Percentiles rank a stretch among this genome's conserved stretches.
phyloP scores from a whole-genome alignment of 1,140 invertebrate genomes.

The Ephestia elutella region DNA sequence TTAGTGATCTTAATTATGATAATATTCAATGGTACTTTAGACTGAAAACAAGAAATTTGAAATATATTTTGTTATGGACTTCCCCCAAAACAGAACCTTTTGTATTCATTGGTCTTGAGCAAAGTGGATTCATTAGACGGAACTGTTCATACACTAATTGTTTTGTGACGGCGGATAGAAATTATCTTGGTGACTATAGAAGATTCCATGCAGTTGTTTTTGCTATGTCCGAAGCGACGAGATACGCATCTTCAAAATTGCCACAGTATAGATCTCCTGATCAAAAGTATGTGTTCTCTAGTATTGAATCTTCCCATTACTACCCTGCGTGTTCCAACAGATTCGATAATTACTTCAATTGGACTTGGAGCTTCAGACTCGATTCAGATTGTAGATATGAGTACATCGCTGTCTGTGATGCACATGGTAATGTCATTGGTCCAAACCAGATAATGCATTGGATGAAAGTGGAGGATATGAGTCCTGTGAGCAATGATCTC shows the following conservation, averaged over 20 bases:
- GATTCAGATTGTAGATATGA: constrained; percentile 79
- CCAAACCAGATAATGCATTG: constrained; percentile 47
- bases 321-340: constrained; percentile 49
- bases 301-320: constrained; percentile 55
- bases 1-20: background rate
- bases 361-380: constrained; percentile 79
- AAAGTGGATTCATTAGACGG: constrained; percentile 32
- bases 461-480: constrained; percentile 54
- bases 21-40: background rate
- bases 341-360: constrained; percentile 76
- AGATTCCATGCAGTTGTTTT: constrained; percentile 60
- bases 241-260: constrained; percentile 16
- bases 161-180: constrained; percentile 40
- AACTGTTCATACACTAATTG: constrained; percentile 48
- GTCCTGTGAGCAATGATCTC: constrained; percentile 39
- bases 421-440: constrained; percentile 45
- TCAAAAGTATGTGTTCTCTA: constrained; percentile 57
- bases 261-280: constrained; percentile 35
- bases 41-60: constrained; percentile 13
- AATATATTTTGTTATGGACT: constrained; percentile 57
- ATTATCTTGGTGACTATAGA: constrained; percentile 34
- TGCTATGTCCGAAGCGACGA: constrained; percentile 36
- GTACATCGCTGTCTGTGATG: constrained; percentile 56
- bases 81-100: constrained; percentile 37
- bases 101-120: constrained; percentile 43